Evolutionary conservation across 2,113 vertebrate species (phyloP).

Genomic region (Colaptes auratus): DNA sequence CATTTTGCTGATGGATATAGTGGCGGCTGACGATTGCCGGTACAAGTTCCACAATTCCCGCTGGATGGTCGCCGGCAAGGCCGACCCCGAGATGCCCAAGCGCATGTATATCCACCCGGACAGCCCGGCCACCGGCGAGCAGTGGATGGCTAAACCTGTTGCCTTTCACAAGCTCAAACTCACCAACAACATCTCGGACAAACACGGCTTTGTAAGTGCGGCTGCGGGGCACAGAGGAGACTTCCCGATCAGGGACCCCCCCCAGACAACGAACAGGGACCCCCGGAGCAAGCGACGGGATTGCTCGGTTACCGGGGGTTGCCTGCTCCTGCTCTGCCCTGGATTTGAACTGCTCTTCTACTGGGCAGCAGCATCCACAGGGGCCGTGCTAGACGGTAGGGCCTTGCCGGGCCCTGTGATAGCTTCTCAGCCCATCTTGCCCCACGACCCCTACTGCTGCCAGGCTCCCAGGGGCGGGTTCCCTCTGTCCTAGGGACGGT

Average conservation of each 20-base stretch:
- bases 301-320: neutral
- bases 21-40: slow-evolving; percentile 96
- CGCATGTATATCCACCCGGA: slow-evolving; percentile 99
- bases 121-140: slow-evolving; percentile 96
- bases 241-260: neutral
- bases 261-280: neutral
- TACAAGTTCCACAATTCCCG: slow-evolving; percentile 99
- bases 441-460: neutral
- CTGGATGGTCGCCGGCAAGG: slow-evolving; percentile 99
- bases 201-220: slow-evolving; percentile 98
- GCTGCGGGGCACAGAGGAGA: neutral
- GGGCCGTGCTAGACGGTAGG: neutral
- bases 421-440: neutral
- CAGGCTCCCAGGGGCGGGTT: neutral
- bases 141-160: slow-evolving; percentile 99
- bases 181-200: slow-evolving; percentile 99
- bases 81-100: slow-evolving; percentile 99
- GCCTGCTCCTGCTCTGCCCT: neutral
- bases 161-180: slow-evolving; percentile 98
- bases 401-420: neutral
- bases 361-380: too few relatives aligned
- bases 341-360: neutral
- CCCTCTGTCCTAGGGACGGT: neutral
- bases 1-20: slow-evolving; percentile 97
- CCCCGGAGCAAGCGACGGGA: neutral